Conservation (phyloP, 2,888 invertebrate genomes). For the Dasysyrphus tricinctus region DNA sequence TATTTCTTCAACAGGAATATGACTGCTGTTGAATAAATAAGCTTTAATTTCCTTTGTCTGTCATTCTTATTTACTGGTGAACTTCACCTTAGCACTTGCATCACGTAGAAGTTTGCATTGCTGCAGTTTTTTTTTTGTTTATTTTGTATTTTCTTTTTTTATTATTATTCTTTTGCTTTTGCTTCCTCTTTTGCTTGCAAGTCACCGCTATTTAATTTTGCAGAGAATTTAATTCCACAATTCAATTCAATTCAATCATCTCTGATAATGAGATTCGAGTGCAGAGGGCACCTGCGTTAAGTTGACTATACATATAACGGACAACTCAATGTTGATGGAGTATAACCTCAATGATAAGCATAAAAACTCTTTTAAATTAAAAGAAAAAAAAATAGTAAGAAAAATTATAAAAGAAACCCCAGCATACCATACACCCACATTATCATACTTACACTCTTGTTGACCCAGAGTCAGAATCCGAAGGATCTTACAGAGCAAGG, state of each 20-base stretch:
- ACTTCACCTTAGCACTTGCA: neutral
- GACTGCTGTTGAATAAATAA: no score
- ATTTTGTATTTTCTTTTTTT: neutral
- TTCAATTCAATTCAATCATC: conserved; percentile 72
- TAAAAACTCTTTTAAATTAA: conserved; percentile 48
- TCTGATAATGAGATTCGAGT: conserved; percentile 70
- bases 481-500: conserved; percentile 60
- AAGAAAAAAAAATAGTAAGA: neutral
- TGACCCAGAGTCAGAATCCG: conserved; percentile 56
- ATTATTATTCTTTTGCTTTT: conserved; percentile 6
- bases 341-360: conserved; percentile 46
- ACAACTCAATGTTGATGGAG: conserved; percentile 21
- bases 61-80: neutral
- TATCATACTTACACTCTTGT: neutral
- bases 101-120: conserved; percentile 1
- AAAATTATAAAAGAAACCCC: neutral
- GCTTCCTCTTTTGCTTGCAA: conserved; percentile 25
- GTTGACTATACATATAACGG: conserved; percentile 18
- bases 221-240: conserved; percentile 68
- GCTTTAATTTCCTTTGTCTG: neutral
- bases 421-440: conserved; percentile 2
- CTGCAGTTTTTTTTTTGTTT: conserved; percentile 1
- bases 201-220: conserved; percentile 67
- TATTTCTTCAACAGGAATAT: no score
- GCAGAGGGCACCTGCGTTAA: conserved; percentile 63